Percentiles rank a stretch among this genome's conserved stretches.
Evolutionary conservation across 2,113 vertebrate species (phyloP).

Genomic region (Carassius gibelio): DNA sequence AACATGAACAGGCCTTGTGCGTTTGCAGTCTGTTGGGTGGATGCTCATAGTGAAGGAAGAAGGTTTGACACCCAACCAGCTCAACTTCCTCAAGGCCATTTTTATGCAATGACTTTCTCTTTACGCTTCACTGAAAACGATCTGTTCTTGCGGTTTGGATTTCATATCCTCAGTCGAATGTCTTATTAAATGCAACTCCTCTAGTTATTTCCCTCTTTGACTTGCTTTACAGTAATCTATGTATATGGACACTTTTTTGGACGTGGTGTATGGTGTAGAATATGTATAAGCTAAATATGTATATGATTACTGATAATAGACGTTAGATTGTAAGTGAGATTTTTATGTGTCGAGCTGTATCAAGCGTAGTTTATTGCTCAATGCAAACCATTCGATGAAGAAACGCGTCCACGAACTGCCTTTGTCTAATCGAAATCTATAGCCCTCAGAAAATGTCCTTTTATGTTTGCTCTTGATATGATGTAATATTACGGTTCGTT

Average conservation of each 20-base stretch:
- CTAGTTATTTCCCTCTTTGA: not conserved
- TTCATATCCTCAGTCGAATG: not conserved
- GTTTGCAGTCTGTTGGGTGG: not conserved
- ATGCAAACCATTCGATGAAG: slow-evolving; percentile 20
- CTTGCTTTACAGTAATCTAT: not conserved
- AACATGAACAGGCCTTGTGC: slow-evolving; percentile 32
- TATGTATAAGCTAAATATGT: not conserved
- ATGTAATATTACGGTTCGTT: not conserved
- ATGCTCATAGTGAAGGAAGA: slow-evolving; percentile 20
- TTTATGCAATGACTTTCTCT: slow-evolving; percentile 24
- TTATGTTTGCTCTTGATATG: not conserved
- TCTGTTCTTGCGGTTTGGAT: not conserved
- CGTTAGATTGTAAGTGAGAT: not conserved
- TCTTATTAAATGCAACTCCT: not conserved
- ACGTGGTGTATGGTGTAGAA: not conserved
- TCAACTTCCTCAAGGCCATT: slow-evolving; percentile 33
- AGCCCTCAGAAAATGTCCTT: not conserved
- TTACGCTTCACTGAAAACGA: slow-evolving; percentile 1
- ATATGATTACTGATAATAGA: not conserved
- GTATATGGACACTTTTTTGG: not conserved
- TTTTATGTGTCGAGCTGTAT: not conserved
- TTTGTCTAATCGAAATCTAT: slow-evolving; percentile 44
- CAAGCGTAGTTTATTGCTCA: not conserved
- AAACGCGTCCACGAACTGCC: slow-evolving; percentile 52
- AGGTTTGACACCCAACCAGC: slow-evolving; percentile 17